Conservation (phyloP, 2,113 vertebrate species). For the Mobula hypostoma region DNA sequence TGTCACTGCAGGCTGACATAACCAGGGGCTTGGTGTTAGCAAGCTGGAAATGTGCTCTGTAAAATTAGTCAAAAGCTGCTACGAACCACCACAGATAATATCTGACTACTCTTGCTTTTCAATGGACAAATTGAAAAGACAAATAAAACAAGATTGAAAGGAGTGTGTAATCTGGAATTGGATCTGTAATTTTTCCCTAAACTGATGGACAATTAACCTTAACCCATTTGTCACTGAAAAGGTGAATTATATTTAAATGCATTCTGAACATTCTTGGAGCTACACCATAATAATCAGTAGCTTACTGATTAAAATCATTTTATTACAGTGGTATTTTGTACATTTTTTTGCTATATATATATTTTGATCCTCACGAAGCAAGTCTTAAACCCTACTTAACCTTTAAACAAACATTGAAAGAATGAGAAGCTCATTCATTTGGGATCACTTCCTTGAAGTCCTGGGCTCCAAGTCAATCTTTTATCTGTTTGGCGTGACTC, state of each 20-base stretch:
- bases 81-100: neutral
- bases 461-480: neutral
- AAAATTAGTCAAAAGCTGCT: neutral
- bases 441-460: neutral
- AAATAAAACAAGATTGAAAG: neutral
- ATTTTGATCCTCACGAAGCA: neutral
- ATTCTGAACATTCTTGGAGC: neutral
- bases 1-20: too few relatives aligned
- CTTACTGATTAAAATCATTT: neutral
- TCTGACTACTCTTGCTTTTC: neutral
- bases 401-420: neutral
- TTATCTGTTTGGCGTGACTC: neutral
- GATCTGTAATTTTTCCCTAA: neutral
- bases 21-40: neutral
- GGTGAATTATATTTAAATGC: neutral
- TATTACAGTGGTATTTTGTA: neutral
- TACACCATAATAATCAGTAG: neutral
- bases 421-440: neutral
- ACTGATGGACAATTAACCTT: too few relatives aligned
- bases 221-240: neutral
- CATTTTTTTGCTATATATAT: neutral
- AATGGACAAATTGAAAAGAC: neutral
- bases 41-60: too few relatives aligned
- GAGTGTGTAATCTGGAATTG: neutral
- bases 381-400: neutral